Percentiles rank a stretch among this genome's conserved stretches.
phyloP scores from a whole-genome alignment of 2,797 vertebrate species.

The Notamacropus eugenii region DNA sequence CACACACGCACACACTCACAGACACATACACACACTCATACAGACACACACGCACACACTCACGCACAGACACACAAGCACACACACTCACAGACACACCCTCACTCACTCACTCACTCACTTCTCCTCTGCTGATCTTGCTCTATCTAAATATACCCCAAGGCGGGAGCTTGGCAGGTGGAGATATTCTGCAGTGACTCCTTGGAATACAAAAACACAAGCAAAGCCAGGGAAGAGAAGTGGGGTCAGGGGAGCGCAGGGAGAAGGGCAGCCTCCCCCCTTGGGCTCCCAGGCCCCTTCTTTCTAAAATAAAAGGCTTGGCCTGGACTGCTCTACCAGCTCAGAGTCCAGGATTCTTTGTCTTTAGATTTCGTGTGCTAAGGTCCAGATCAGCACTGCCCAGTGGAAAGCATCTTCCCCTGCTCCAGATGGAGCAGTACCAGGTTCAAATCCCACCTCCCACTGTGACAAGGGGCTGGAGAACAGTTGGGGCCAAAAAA shows the following conservation, averaged over 20 bases:
- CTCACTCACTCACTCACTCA: neutral
- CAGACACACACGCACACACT: no score
- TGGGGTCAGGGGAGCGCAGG: neutral
- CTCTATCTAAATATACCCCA: slow-evolving; percentile 86
- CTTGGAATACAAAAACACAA: slow-evolving; percentile 56
- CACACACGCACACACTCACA: no score
- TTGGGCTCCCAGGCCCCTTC: neutral
- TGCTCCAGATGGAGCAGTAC: neutral
- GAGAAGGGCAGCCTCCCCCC: neutral
- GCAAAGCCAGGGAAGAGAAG: neutral
- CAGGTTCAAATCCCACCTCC: neutral
- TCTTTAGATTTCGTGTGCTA: neutral
- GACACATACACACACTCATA: no score
- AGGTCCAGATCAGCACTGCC: neutral
- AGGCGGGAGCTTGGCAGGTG: slow-evolving; percentile 85
- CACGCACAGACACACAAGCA: no score
- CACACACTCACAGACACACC: no score
- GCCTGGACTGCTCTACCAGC: neutral
- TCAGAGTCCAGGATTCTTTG: neutral
- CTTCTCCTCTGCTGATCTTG: slow-evolving; percentile 80
- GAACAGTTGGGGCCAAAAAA: no score
- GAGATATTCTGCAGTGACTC: slow-evolving; percentile 82
- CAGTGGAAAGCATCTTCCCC: neutral
- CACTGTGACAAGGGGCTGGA: no score
- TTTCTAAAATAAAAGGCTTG: neutral